These are phyloP conservation scores for Limonius californicus DNA, from an alignment of 1,140 invertebrate species.

Conservation along the genomic window DNA sequence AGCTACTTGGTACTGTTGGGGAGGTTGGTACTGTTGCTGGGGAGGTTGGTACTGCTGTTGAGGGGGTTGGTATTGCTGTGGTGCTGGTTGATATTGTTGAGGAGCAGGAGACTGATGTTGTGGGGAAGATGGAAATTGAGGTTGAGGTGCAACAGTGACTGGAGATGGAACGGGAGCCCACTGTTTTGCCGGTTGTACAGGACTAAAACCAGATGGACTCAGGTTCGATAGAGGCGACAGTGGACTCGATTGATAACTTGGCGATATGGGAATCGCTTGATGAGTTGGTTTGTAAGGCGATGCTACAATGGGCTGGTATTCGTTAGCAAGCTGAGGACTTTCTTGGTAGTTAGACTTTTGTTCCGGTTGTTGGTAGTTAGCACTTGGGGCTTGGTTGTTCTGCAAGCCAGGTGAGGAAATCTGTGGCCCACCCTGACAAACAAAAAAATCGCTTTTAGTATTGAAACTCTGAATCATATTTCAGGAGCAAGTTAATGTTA, in stretches of 20 bases:
- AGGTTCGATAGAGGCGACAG: slow-evolving; percentile 7
- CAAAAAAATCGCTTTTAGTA: slow-evolving; percentile 25
- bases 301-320: not conserved
- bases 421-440: slow-evolving; percentile 37
- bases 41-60: slow-evolving; percentile 28
- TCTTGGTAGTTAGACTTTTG: slow-evolving; percentile 7
- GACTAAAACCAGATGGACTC: slow-evolving; percentile 16
- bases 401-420: slow-evolving; percentile 31
- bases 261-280: slow-evolving; percentile 1
- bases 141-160: slow-evolving; percentile 44
- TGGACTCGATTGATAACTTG: slow-evolving; percentile 10
- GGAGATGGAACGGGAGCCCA: slow-evolving; percentile 18
- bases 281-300: slow-evolving; percentile 3
- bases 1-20: slow-evolving; percentile 23
- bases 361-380: slow-evolving; percentile 14
- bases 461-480: not conserved
- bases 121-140: slow-evolving; percentile 51
- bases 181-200: slow-evolving; percentile 15
- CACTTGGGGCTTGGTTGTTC: slow-evolving; percentile 27
- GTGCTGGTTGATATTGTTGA: slow-evolving; percentile 19
- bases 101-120: slow-evolving; percentile 35
- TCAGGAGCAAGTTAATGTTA: slow-evolving; percentile 7
- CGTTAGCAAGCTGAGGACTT: slow-evolving; percentile 2
- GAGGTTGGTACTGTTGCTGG: slow-evolving; percentile 23
- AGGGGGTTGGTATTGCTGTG: slow-evolving; percentile 19